Percentiles rank a stretch among this genome's conserved stretches.
Conservation (phyloP, 2,797 vertebrate genomes). For the Dendrocincla fuliginosa region DNA sequence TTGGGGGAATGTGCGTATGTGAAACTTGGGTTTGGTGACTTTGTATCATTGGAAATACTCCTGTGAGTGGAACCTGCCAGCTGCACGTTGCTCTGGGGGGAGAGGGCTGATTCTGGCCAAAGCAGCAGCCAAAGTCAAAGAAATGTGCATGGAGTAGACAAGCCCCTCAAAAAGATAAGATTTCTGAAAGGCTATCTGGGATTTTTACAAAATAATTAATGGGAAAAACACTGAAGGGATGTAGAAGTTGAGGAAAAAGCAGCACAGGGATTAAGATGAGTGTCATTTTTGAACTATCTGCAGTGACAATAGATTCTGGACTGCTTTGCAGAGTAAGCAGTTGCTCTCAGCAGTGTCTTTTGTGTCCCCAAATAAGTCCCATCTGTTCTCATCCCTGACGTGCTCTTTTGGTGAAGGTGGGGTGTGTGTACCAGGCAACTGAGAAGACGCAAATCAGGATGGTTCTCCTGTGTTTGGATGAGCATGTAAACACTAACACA, state of each 20-base stretch:
- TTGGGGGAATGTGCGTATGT: neutral
- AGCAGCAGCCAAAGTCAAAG: neutral
- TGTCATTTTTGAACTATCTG: neutral
- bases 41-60: neutral
- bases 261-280: neutral
- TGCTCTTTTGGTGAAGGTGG: neutral
- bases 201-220: neutral
- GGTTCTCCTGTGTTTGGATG: neutral
- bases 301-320: neutral
- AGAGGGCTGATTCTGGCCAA: neutral
- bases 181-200: neutral
- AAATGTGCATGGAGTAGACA: accelerated
- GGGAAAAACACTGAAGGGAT: neutral
- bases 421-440: accelerated
- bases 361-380: neutral
- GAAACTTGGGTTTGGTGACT: neutral
- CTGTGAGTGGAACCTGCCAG: neutral
- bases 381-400: neutral
- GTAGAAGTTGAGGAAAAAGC: neutral
- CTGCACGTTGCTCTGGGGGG: neutral
- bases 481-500: neutral
- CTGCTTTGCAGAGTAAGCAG: neutral
- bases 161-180: neutral
- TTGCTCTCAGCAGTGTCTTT: neutral
- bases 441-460: neutral